These are phyloP conservation scores for Orchesellides sinensis DNA, from an alignment of 2,888 invertebrate genomes.

Conservation along the genomic window DNA sequence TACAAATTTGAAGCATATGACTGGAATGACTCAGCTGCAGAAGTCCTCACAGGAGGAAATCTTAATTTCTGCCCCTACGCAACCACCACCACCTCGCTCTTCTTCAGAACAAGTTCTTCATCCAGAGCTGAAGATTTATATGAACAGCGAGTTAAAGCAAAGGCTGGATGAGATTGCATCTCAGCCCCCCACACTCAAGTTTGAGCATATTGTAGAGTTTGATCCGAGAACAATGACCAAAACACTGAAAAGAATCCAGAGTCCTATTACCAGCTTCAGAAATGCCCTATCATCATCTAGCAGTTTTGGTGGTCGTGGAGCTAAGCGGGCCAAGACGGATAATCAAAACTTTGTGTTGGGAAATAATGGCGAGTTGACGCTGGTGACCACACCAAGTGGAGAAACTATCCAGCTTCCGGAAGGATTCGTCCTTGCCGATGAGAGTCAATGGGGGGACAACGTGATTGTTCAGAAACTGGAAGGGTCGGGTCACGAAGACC, in stretches of 20 bases:
- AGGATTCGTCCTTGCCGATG: conserved; percentile 40
- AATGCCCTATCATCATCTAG: not conserved
- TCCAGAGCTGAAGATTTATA: conserved; percentile 35
- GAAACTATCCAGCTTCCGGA: conserved; percentile 42
- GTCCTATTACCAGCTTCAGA: not conserved
- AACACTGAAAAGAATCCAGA: conserved; percentile 33
- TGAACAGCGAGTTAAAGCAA: conserved; percentile 38
- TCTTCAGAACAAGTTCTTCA: conserved; percentile 24
- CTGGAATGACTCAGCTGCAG: not conserved
- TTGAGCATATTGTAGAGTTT: conserved; percentile 29
- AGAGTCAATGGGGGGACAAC: conserved; percentile 25
- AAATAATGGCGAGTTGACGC: conserved; percentile 40
- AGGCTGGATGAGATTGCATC: conserved; percentile 43
- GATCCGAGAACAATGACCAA: conserved; percentile 41
- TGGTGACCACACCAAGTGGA: conserved; percentile 26
- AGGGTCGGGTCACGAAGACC: not conserved
- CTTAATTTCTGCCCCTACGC: not conserved
- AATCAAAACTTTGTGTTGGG: conserved; percentile 27
- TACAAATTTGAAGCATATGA: conserved; percentile 32
- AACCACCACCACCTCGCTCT: conserved; percentile 5
- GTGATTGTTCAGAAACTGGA: conserved; percentile 33
- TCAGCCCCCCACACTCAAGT: conserved; percentile 23
- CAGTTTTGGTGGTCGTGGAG: not conserved
- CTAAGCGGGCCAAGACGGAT: conserved; percentile 16
- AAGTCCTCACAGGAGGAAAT: not conserved